These are phyloP conservation scores for Panagrolaimus sp. DNA, from an alignment of 1,140 invertebrate genomes.

Conservation along the genomic window DNA sequence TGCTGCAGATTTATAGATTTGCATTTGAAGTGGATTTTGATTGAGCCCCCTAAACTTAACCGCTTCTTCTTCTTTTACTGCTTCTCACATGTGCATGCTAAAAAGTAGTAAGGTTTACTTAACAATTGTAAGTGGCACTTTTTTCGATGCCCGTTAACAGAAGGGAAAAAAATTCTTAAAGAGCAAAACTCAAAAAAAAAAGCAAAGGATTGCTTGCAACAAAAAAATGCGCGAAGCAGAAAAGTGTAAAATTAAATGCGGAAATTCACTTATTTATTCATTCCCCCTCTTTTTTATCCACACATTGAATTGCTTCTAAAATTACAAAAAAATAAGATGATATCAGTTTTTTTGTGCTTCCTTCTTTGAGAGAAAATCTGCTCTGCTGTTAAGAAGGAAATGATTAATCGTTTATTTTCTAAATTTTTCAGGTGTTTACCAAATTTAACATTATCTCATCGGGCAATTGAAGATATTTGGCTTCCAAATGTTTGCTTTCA, in stretches of 20 bases:
- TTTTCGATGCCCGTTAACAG: no score
- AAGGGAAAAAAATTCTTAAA: no score
- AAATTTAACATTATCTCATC: slow-evolving; percentile 41
- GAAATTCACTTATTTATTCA: background rate
- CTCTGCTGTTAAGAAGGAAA: background rate
- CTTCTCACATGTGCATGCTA: no score
- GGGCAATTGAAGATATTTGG: slow-evolving; percentile 44
- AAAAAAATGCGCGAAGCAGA: background rate
- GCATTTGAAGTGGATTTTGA: slow-evolving; percentile 18
- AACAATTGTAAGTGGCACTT: no score
- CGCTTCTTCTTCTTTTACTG: no score
- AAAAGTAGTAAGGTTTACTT: no score
- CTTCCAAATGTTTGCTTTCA: slow-evolving; percentile 42
- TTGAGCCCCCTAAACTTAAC: background rate
- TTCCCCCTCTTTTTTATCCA: no score
- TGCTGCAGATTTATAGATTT: background rate
- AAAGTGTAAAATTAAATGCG: background rate
- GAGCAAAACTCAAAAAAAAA: no score
- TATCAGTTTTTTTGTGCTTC: background rate
- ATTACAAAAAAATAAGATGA: background rate
- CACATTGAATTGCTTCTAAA: background rate
- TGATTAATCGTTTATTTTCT: background rate
- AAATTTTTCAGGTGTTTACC: slow-evolving; percentile 31
- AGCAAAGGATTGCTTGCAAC: no score
- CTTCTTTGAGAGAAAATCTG: background rate